Conservation (phyloP, 2,888 invertebrate genomes). For the Zhuqinia jingwanae region DNA sequence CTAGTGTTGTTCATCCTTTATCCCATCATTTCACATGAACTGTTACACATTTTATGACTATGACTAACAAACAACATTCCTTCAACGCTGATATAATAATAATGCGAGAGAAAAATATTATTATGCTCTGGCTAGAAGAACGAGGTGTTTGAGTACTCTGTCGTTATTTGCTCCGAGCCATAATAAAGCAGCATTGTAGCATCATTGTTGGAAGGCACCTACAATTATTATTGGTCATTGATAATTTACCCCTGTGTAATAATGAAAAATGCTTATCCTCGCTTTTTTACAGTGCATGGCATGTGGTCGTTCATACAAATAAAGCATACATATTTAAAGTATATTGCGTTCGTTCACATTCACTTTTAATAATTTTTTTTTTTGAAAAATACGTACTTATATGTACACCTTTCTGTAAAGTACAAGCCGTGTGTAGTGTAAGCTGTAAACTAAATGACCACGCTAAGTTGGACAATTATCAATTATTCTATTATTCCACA, state of each 20-base stretch:
- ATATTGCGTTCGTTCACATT: too few relatives aligned
- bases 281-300: not conserved
- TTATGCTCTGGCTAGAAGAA: not conserved
- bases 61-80: slow-evolving; percentile 23
- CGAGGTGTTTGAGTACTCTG: slow-evolving; percentile 1
- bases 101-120: slow-evolving; percentile 9
- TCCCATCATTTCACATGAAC: slow-evolving; percentile 46
- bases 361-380: too few relatives aligned
- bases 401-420: too few relatives aligned
- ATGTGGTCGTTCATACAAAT: not conserved
- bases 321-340: too few relatives aligned
- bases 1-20: slow-evolving; percentile 8
- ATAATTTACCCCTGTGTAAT: slow-evolving; percentile 16
- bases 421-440: too few relatives aligned
- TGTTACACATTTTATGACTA: slow-evolving; percentile 14
- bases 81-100: not conserved
- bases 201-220: slow-evolving; percentile 17
- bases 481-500: too few relatives aligned
- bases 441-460: too few relatives aligned
- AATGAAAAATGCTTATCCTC: slow-evolving; percentile 8
- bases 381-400: too few relatives aligned
- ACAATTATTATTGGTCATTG: slow-evolving; percentile 38
- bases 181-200: slow-evolving; percentile 3
- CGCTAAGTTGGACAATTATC: too few relatives aligned
- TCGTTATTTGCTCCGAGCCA: not conserved